Evolutionary conservation across 92 coral and sea anemone species (phyloP).

Genomic region (Siderastrea radians): DNA sequence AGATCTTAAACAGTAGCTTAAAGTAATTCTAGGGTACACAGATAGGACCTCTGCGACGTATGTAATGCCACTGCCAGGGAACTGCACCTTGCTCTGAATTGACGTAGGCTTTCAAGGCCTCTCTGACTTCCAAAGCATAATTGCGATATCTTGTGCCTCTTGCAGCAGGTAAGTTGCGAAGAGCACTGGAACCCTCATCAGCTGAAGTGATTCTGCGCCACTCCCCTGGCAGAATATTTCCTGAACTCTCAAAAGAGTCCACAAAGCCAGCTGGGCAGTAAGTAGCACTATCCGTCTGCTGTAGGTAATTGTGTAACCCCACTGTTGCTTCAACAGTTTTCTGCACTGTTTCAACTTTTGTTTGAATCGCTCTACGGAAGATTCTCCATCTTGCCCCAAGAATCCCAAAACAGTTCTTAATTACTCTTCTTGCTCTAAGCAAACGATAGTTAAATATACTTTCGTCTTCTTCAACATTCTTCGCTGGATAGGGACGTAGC

Average conservation of each 20-base stretch:
- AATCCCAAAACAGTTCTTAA: constrained; percentile 57
- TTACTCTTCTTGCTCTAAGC: constrained; percentile 51
- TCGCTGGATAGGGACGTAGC: constrained; percentile 64
- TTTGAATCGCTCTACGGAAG: constrained; percentile 40
- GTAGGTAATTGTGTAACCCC: constrained; percentile 54
- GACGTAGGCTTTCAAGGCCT: constrained; percentile 63
- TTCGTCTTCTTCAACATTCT: constrained; percentile 36
- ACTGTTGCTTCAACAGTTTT: constrained; percentile 45
- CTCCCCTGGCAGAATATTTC: constrained; percentile 59
- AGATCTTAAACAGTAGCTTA: constrained; percentile 9
- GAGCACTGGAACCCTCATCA: constrained; percentile 35
- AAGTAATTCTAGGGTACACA: constrained; percentile 15
- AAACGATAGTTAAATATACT: constrained; percentile 44
- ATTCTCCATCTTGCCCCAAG: constrained; percentile 61
- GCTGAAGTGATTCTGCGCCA: constrained; percentile 51
- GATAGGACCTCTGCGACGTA: constrained; percentile 56
- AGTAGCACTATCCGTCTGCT: constrained; percentile 48
- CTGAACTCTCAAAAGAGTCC: constrained; percentile 52
- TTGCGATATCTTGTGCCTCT: constrained; percentile 71
- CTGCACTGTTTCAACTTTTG: constrained; percentile 52
- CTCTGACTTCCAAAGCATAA: constrained; percentile 43
- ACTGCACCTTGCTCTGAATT: constrained; percentile 69
- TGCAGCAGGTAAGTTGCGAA: constrained; percentile 39
- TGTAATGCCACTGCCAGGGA: constrained; percentile 36
- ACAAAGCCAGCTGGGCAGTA: constrained; percentile 70